Percentiles rank a stretch among this genome's conserved stretches.
Conservation (phyloP, 2,797 vertebrate genomes). For the Kryptolebias ocellatus region DNA sequence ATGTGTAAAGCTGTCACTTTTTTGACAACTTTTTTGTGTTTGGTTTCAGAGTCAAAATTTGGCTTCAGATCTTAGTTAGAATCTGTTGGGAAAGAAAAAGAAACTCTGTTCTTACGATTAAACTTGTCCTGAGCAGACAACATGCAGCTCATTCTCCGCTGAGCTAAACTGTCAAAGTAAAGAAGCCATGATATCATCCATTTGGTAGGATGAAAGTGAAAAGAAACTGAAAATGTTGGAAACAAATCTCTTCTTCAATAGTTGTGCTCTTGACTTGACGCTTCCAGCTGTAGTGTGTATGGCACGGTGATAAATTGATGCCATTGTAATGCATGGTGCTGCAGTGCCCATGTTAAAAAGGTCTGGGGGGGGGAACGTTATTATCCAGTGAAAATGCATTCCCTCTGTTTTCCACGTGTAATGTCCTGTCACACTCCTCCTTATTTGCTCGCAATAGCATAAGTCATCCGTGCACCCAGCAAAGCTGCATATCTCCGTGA, state of each 20-base stretch:
- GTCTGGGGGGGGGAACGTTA: slow-evolving; percentile 39
- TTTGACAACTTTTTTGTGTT: too few species aligned
- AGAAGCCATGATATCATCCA: too few species aligned
- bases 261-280: background rate
- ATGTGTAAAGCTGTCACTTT: too few species aligned
- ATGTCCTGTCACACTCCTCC: slow-evolving; percentile 43
- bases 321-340: slow-evolving; percentile 21
- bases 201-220: background rate
- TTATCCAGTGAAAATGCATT: slow-evolving; percentile 27
- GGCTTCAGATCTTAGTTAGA: too few species aligned
- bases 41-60: too few species aligned
- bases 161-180: too few species aligned
- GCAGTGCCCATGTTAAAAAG: slow-evolving; percentile 46
- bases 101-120: too few species aligned
- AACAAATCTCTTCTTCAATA: background rate
- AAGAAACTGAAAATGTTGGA: too few species aligned
- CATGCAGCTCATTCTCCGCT: too few species aligned
- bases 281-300: background rate
- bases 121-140: too few species aligned
- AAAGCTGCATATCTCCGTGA: slow-evolving; percentile 33
- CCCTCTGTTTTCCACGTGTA: slow-evolving; percentile 39
- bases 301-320: slow-evolving; percentile 36
- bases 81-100: too few species aligned
- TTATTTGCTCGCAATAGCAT: slow-evolving; percentile 39
- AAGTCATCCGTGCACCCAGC: slow-evolving; percentile 24